Percentiles rank a stretch among this genome's conserved stretches.
phyloP scores from a whole-genome alignment of 2,113 vertebrate species.

The Tachuris rubrigastra region DNA sequence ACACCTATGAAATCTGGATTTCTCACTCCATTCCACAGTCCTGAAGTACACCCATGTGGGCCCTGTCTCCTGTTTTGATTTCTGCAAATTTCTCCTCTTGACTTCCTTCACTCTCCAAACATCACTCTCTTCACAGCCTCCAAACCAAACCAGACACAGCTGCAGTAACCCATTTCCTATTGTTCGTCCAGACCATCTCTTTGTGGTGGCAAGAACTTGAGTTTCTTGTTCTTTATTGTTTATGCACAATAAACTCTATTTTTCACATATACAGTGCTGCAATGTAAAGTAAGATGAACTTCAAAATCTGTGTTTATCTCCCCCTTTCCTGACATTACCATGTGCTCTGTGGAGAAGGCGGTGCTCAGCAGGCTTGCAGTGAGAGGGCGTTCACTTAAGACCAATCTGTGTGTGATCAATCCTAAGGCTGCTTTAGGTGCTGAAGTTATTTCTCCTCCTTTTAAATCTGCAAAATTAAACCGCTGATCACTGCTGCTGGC shows the following conservation, averaged over 20 bases:
- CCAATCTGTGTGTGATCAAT: background rate
- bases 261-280: background rate
- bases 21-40: background rate
- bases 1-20: background rate
- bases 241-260: background rate
- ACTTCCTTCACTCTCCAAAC: background rate
- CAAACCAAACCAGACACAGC: background rate
- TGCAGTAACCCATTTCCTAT: background rate
- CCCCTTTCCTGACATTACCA: background rate
- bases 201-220: background rate
- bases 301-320: background rate
- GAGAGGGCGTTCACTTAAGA: background rate
- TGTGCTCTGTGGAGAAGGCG: background rate
- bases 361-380: background rate
- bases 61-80: background rate
- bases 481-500: background rate
- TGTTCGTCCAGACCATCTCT: background rate
- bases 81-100: background rate
- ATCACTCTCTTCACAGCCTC: too few species aligned
- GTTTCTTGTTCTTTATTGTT: background rate
- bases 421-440: background rate
- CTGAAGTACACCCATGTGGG: rapidly evolving
- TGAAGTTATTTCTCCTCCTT: background rate
- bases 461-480: background rate
- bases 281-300: background rate